Evolutionary conservation across 1,140 invertebrate species (phyloP).

Genomic region (Paraescarpia echinospica): DNA sequence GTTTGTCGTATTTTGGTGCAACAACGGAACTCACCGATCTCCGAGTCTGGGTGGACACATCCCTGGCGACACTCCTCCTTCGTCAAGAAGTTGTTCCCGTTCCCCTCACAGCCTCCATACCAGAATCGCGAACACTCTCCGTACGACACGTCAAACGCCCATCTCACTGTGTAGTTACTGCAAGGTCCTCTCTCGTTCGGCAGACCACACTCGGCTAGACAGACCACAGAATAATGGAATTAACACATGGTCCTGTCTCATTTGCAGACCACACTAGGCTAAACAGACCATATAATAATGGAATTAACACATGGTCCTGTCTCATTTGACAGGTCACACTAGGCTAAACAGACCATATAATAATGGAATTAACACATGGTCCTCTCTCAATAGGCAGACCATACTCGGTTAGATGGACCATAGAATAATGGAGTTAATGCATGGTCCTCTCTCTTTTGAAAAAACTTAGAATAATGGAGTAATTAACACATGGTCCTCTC

Average conservation of each 20-base stretch:
- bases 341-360: background rate
- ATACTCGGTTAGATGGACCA: no score
- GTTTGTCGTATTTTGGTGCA: background rate
- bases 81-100: constrained; percentile 66
- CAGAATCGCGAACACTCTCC: constrained; percentile 43
- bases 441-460: no score
- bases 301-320: background rate
- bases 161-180: constrained; percentile 38
- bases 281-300: background rate
- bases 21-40: background rate
- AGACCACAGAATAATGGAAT: background rate
- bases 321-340: background rate
- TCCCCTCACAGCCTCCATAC: constrained; percentile 67
- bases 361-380: no score
- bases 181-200: constrained; percentile 78
- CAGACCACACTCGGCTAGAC: constrained; percentile 65
- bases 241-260: constrained; percentile 12
- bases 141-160: constrained; percentile 36
- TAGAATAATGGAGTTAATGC: no score
- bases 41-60: constrained; percentile 51
- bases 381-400: no score
- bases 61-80: constrained; percentile 28
- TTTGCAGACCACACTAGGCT: background rate
- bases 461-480: no score
- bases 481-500: background rate